Evolutionary conservation across 2,888 invertebrate genomes (phyloP), one percentile per base, ranked within the genome.

Genomic region (Plusia festucae): DNA sequence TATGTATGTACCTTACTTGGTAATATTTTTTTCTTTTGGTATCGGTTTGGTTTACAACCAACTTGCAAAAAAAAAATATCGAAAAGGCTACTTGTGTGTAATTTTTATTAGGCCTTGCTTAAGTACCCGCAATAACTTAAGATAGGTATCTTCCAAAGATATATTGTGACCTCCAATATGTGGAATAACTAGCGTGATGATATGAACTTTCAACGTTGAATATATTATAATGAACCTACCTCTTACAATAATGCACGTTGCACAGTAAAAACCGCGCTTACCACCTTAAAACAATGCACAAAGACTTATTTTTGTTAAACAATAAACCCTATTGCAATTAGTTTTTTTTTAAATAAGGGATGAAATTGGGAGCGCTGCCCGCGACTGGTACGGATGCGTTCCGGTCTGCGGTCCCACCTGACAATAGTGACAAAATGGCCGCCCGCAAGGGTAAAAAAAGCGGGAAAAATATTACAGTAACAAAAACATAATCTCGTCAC

Each of bases 341-440:
- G 40, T 22, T 65, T 66, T 78, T 77, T 73, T 65, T 65, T 65
- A 60, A 69, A 66, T 62, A 71, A 75, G 78, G 78, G 81, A 73
- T 69, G 69, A 56, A 76, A 68, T 68, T 65, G 56, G 73, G 34
- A 70, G 51, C 55, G 61, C 65, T 59, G 22, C 49, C 60, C 67
- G 82, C 73, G 81, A 71, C 82, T 82, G 82, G 81, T 68, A 82
- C 82, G 73, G 60, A 40, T 62, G 11, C 61, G 80, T 81, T 82
- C 75, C 81, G 82, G 71, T 82, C 20, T 56, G 65, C 65, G 46
- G 53, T 7, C 71, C 52, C 78, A 82, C 69, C 81, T 82, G 82
- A 71, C 77, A 77, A 76, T 57, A 76, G 75, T 82, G 82, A 71
- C 77, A 74, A 76, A 55, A 76, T 79, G 78, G 63, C 74, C 13